phyloP scores from a whole-genome alignment of 2,888 invertebrate species.

The Lutraria lutraria region DNA sequence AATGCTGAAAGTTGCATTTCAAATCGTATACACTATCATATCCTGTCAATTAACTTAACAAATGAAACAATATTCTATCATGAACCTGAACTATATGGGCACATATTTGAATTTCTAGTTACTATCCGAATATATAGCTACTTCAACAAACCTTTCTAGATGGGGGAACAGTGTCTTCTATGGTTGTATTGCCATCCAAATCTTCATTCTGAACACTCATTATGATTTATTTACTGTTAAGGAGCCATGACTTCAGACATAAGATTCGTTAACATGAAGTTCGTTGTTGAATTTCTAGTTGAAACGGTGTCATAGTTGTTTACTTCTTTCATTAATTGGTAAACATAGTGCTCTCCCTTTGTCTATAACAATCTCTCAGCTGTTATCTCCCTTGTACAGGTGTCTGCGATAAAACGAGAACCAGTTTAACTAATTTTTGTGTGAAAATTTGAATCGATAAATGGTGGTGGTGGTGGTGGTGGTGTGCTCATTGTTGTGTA shows the following conservation, averaged over 20 bases:
- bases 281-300: conserved; percentile 14
- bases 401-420: too few relatives aligned
- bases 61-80: too few relatives aligned
- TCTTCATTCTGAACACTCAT: conserved; percentile 27
- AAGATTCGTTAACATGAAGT: background rate
- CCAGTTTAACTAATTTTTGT: too few relatives aligned
- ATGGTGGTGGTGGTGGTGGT: too few relatives aligned
- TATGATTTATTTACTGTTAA: background rate
- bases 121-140: conserved; percentile 15
- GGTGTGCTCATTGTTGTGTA: too few relatives aligned
- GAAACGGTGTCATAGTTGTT: conserved; percentile 12
- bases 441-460: too few relatives aligned
- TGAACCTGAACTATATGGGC: background rate
- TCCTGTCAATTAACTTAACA: too few relatives aligned
- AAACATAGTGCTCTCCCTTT: background rate
- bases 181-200: background rate
- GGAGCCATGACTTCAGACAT: background rate
- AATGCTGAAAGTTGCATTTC: background rate
- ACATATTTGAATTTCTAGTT: background rate
- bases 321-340: background rate
- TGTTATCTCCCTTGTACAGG: too few relatives aligned
- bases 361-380: background rate
- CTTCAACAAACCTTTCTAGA: conserved; percentile 30
- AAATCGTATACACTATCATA: background rate
- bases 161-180: background rate